These are phyloP conservation scores for Enteromius unitaeniatus DNA, from an alignment of 2,797 vertebrate genomes.

Conservation along the genomic window DNA sequence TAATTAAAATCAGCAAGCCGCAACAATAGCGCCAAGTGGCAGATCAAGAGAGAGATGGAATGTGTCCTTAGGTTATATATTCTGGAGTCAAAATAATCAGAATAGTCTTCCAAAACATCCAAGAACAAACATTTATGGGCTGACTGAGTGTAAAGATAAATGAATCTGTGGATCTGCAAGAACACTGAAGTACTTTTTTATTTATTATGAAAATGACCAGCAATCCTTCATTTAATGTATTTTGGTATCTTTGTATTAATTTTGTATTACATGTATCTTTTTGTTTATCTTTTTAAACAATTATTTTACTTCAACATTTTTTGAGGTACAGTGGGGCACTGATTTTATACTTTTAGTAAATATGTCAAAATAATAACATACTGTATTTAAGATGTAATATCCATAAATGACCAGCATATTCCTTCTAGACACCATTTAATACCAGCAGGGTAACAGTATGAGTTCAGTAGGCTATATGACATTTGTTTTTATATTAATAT, in stretches of 20 bases:
- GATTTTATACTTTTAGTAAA: not conserved
- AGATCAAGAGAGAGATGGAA: conserved; percentile 38
- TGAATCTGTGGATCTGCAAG: not conserved
- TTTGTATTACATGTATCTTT: no score
- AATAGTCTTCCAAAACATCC: not conserved
- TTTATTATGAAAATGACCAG: not conserved
- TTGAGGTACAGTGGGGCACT: not conserved
- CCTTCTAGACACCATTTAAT: not conserved
- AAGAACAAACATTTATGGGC: not conserved
- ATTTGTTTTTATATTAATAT: not conserved
- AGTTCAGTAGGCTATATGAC: not conserved
- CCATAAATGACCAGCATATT: not conserved
- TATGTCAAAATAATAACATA: not conserved
- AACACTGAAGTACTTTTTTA: not conserved
- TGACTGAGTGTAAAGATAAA: not conserved
- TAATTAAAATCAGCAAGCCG: conserved; percentile 47
- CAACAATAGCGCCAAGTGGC: conserved; percentile 30
- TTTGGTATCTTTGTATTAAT: no score
- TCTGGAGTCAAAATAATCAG: conserved; percentile 19
- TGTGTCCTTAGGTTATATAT: not conserved
- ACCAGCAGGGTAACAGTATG: not conserved
- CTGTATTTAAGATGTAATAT: not conserved
- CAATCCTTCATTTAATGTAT: not conserved
- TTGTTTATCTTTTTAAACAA: not conserved
- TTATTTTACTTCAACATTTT: not conserved